Conservation (phyloP, 2,113 vertebrate genomes). For the Cyanistes caeruleus region DNA sequence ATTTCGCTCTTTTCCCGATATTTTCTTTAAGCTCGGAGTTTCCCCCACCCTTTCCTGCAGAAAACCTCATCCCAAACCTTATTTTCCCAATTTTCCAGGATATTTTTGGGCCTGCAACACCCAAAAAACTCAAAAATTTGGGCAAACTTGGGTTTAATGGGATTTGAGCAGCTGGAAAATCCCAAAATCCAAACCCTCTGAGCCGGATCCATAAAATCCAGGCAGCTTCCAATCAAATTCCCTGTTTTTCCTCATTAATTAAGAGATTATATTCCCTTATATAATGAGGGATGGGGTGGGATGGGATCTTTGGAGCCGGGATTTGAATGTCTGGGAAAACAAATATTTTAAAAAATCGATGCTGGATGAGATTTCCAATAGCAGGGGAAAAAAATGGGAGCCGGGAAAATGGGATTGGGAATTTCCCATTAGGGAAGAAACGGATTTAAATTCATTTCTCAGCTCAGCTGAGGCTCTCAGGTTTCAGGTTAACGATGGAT, state of each 20-base stretch:
- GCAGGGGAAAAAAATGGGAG: background rate
- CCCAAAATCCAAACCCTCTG: background rate
- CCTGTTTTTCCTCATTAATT: slow-evolving; percentile 38
- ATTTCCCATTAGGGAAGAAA: background rate
- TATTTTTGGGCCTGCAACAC: background rate
- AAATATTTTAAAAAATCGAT: slow-evolving; percentile 4
- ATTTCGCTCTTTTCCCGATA: background rate
- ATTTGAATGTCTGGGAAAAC: slow-evolving; percentile 11
- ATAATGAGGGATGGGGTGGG: slow-evolving; percentile 28
- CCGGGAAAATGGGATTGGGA: background rate
- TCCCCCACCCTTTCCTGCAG: background rate
- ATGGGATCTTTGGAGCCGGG: slow-evolving; percentile 2
- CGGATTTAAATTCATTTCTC: background rate
- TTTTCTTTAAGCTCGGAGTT: fast-evolving
- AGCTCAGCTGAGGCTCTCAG: background rate
- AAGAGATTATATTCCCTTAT: slow-evolving; percentile 25
- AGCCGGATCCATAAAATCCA: slow-evolving; percentile 15
- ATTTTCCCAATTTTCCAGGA: background rate
- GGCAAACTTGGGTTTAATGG: fast-evolving
- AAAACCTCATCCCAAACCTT: fast-evolving
- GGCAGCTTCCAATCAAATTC: slow-evolving; percentile 59
- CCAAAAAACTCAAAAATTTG: background rate
- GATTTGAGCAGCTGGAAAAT: background rate
- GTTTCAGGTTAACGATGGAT: slow-evolving; percentile 41
- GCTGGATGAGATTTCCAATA: background rate